These are phyloP conservation scores for Exephanes ischioxanthus DNA, from an alignment of 2,888 invertebrate genomes.

Conservation along the genomic window DNA sequence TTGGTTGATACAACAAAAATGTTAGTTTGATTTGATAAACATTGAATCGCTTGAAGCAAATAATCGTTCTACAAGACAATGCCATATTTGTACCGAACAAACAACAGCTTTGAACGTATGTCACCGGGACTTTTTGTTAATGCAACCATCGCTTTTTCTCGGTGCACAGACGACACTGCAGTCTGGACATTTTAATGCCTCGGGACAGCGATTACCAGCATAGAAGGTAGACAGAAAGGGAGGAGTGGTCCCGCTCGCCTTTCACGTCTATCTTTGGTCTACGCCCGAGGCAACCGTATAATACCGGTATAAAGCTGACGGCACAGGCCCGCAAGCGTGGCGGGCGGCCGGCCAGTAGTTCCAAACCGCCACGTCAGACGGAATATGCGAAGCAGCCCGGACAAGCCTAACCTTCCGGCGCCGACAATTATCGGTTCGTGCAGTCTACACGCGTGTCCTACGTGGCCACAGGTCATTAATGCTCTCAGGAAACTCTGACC, in stretches of 20 bases:
- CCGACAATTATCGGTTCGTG: slow-evolving; percentile 45
- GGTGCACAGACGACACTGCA: too few relatives aligned
- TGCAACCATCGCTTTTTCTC: too few relatives aligned
- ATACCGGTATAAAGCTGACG: background rate
- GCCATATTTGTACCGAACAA: too few relatives aligned
- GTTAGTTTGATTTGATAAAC: too few relatives aligned
- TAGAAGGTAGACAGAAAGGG: background rate
- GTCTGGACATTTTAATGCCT: too few relatives aligned
- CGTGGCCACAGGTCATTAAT: background rate
- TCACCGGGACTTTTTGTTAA: too few relatives aligned
- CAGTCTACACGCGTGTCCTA: background rate
- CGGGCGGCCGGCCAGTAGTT: slow-evolving; percentile 25
- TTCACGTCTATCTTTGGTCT: background rate
- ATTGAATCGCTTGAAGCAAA: too few relatives aligned
- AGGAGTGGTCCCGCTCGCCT: background rate
- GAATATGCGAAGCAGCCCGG: background rate
- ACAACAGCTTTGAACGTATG: too few relatives aligned
- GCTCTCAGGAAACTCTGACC: background rate
- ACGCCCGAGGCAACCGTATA: background rate
- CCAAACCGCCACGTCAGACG: slow-evolving; percentile 21
- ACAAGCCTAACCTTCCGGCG: slow-evolving; percentile 13
- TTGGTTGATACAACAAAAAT: too few relatives aligned
- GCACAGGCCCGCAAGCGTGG: background rate
- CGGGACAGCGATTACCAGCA: too few relatives aligned
- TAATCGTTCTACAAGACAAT: too few relatives aligned